A percentile compares a stretch with the other conserved stretches of the same genome.
phyloP scores from a whole-genome alignment of 2,113 vertebrate species.

The Morone chrysops region DNA sequence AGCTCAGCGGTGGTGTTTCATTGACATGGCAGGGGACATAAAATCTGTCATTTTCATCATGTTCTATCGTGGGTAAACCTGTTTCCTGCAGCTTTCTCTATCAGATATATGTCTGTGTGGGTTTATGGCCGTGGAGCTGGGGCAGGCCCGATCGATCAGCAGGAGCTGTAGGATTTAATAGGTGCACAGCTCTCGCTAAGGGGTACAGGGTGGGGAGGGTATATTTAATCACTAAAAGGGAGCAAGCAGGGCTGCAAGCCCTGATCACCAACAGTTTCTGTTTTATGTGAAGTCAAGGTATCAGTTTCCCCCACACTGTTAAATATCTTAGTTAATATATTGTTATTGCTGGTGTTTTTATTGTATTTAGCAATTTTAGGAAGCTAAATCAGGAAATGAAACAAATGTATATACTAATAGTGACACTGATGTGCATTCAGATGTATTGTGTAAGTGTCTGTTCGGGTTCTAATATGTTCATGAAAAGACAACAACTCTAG shows the following conservation, averaged over 20 bases:
- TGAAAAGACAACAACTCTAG: neutral
- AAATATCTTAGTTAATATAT: conserved; percentile 44
- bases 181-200: conserved; percentile 65
- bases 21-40: conserved; percentile 72
- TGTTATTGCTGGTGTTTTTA: conserved; percentile 33
- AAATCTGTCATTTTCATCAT: conserved; percentile 80
- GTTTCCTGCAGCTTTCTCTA: conserved; percentile 76
- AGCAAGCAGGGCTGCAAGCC: conserved; percentile 68
- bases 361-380: conserved; percentile 12
- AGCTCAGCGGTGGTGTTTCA: conserved; percentile 62
- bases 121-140: conserved; percentile 73
- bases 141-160: conserved; percentile 77
- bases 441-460: neutral
- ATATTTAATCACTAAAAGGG: conserved; percentile 80
- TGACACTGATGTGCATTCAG: neutral
- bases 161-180: conserved; percentile 80
- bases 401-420: neutral
- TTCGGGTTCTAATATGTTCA: neutral
- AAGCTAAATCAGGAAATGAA: conserved; percentile 15
- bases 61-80: conserved; percentile 73
- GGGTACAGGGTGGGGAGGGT: conserved; percentile 59
- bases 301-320: conserved; percentile 30
- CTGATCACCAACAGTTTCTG: conserved; percentile 69
- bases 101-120: conserved; percentile 76
- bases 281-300: conserved; percentile 70